Percentiles rank a stretch among this genome's conserved stretches.
These are phyloP conservation scores for Indri indri DNA, from an alignment of 2,113 vertebrate genomes.

Conservation along the genomic window DNA sequence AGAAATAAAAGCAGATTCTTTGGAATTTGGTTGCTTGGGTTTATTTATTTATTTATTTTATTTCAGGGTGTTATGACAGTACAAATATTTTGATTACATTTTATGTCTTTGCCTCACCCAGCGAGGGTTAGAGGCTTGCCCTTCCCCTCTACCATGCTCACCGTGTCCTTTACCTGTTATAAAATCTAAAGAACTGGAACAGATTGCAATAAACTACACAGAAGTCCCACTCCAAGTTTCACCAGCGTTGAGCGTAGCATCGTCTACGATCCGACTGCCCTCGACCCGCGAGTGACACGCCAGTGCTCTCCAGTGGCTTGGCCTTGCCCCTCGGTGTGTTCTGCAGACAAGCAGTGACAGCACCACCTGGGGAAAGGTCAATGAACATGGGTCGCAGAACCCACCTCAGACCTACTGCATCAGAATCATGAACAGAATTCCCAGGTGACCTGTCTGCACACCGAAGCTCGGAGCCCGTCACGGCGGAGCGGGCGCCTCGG, in stretches of 20 bases:
- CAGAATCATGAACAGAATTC: not conserved
- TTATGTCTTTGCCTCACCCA: too few relatives aligned
- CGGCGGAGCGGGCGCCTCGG: too few relatives aligned
- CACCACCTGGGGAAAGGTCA: not conserved
- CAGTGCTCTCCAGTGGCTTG: not conserved
- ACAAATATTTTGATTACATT: too few relatives aligned
- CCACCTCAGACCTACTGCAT: not conserved
- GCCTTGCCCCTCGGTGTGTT: not conserved
- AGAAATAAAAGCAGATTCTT: not conserved
- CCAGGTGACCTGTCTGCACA: not conserved
- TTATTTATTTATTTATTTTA: too few relatives aligned
- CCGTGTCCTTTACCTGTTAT: not conserved
- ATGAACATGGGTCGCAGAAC: not conserved
- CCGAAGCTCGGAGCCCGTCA: not conserved
- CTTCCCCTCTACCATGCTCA: too few relatives aligned
- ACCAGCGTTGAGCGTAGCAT: not conserved
- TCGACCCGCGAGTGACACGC: not conserved
- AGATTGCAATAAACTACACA: not conserved
- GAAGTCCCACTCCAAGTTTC: not conserved
- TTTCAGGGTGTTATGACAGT: too few relatives aligned
- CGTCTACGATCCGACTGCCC: not conserved
- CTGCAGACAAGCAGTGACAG: not conserved
- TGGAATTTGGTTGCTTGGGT: not conserved
- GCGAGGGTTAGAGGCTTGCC: too few relatives aligned
- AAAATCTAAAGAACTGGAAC: not conserved